A percentile compares a stretch with the other conserved stretches of the same genome.
These are phyloP conservation scores for Microtus richardsoni DNA, from an alignment of 2,113 vertebrate species.

Conservation along the genomic window DNA sequence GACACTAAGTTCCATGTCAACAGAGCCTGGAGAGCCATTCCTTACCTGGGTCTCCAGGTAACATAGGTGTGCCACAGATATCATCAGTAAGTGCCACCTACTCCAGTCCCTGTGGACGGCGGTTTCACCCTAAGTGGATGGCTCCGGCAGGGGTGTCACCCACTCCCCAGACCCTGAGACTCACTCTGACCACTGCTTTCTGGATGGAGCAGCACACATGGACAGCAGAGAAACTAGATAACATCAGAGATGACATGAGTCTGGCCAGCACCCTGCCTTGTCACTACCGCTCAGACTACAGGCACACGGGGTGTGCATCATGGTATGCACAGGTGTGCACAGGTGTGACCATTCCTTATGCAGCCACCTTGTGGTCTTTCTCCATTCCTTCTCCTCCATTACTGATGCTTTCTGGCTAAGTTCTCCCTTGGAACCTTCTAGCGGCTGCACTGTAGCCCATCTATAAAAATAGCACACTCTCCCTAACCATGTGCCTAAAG, in stretches of 20 bases:
- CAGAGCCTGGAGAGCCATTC: neutral
- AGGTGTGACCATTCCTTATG: neutral
- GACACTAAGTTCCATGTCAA: neutral
- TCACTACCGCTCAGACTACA: neutral
- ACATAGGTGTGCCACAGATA: fast-evolving
- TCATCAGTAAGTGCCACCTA: fast-evolving
- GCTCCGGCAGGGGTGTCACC: fast-evolving
- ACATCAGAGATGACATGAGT: neutral
- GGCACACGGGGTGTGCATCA: fast-evolving
- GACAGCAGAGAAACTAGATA: neutral
- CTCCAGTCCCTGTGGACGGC: fast-evolving
- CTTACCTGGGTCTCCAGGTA: neutral
- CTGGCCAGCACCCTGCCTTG: neutral
- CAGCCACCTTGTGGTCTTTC: neutral
- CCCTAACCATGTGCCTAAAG: neutral
- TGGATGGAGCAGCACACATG: neutral
- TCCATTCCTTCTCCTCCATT: neutral
- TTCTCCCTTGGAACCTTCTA: neutral
- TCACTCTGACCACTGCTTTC: neutral
- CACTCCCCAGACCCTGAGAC: neutral
- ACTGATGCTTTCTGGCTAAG: neutral
- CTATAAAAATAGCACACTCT: neutral
- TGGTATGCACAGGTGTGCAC: fast-evolving
- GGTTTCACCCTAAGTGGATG: neutral
- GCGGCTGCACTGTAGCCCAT: neutral